Conservation (phyloP, 92 coral and sea anemone species). For the Nematostella vectensis region DNA sequence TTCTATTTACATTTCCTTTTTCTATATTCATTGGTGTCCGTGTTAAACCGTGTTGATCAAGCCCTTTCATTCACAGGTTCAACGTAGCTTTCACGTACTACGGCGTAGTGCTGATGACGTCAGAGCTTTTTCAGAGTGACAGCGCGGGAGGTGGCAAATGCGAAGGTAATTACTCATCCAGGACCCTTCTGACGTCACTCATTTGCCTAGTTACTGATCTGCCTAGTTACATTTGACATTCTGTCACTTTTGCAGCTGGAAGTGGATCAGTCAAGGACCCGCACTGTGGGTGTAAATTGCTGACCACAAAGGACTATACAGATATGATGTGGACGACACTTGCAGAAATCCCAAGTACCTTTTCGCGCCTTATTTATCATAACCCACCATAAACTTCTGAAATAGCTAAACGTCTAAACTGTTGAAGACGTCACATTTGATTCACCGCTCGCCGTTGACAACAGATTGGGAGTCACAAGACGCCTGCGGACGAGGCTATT, state of each 20-base stretch:
- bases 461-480: too few species aligned
- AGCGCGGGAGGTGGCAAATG: constrained; percentile 58
- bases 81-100: constrained; percentile 82
- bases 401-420: too few species aligned
- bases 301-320: constrained; percentile 65
- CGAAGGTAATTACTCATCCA: constrained; percentile 41
- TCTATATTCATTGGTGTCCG: background rate
- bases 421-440: too few species aligned
- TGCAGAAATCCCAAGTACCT: constrained; percentile 84
- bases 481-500: too few species aligned
- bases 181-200: too few species aligned
- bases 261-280: constrained; percentile 46
- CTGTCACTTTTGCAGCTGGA: constrained; percentile 38
- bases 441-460: too few species aligned
- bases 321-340: constrained; percentile 95
- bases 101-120: constrained; percentile 76
- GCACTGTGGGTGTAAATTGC: constrained; percentile 81
- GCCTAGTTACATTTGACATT: too few species aligned
- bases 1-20: background rate
- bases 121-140: constrained; percentile 68
- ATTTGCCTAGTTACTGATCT: background rate
- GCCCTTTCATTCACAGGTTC: too few species aligned
- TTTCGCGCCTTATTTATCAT: background rate
- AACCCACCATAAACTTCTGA: background rate
- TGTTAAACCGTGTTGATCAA: too few species aligned